Percentiles rank a stretch among this genome's conserved stretches.
Evolutionary conservation across 1,140 invertebrate species (phyloP).

Genomic region (Bombus superbus): DNA sequence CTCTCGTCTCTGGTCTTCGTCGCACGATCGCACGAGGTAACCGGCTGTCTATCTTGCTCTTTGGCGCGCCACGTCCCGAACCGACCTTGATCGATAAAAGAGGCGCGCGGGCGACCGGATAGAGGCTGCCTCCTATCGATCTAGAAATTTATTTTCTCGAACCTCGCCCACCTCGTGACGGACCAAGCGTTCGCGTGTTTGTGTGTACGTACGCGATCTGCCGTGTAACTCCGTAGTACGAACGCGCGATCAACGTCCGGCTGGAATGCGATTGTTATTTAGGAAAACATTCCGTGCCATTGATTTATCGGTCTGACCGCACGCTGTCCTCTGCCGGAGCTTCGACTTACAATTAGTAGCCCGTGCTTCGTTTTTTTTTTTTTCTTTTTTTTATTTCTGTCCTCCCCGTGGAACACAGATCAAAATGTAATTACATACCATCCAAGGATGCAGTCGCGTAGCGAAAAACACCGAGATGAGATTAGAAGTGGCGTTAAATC

Average conservation of each 20-base stretch:
- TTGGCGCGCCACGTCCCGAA: background rate
- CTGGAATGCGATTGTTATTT: slow-evolving; percentile 36
- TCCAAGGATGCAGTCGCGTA: background rate
- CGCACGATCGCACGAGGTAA: background rate
- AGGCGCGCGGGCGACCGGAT: slow-evolving; percentile 8
- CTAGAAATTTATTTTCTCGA: slow-evolving; percentile 52
- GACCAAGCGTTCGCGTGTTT: background rate
- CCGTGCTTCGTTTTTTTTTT: background rate
- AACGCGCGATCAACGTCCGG: background rate
- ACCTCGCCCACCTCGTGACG: slow-evolving; percentile 30
- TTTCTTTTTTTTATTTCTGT: no score
- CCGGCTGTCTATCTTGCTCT: background rate
- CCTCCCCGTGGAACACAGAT: background rate
- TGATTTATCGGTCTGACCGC: slow-evolving; percentile 20
- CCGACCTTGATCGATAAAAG: slow-evolving; percentile 45
- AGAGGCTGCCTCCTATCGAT: slow-evolving; percentile 26
- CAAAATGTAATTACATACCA: background rate
- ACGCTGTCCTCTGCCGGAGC: background rate
- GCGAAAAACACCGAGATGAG: background rate
- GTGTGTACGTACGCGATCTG: background rate
- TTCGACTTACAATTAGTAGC: background rate
- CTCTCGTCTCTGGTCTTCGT: background rate
- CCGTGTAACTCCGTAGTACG: background rate
- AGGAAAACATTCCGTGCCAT: background rate
- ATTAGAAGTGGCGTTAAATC: slow-evolving; percentile 7